These are phyloP conservation scores for Volucella inanis DNA, from an alignment of 2,888 invertebrate genomes.

Conservation along the genomic window DNA sequence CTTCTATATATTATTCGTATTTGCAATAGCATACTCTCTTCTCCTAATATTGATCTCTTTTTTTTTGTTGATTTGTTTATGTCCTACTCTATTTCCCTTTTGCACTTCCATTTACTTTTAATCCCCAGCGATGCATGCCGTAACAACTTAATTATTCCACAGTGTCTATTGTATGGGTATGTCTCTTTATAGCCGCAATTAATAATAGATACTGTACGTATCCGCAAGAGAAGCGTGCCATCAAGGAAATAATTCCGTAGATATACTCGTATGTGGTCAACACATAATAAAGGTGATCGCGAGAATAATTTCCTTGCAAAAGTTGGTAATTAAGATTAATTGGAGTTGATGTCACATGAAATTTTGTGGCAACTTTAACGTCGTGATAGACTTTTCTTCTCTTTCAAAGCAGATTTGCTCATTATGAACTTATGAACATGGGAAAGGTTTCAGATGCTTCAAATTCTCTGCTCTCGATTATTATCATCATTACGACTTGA, in stretches of 20 bases:
- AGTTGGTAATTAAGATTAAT: not conserved
- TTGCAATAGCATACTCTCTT: too few species aligned
- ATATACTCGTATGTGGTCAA: not conserved
- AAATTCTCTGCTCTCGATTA: slow-evolving; percentile 32
- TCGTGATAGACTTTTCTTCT: not conserved
- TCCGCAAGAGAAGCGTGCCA: not conserved
- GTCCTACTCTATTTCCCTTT: too few species aligned
- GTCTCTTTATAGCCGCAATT: not conserved
- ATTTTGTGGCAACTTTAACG: not conserved
- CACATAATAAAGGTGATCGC: slow-evolving; percentile 30
- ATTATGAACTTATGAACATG: slow-evolving; percentile 7
- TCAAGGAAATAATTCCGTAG: not conserved
- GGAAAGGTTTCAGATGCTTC: slow-evolving; percentile 4
- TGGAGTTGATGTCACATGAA: not conserved
- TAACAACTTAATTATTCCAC: not conserved
- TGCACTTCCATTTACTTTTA: too few species aligned
- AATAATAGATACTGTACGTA: not conserved
- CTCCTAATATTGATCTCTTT: too few species aligned
- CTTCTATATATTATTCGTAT: too few species aligned
- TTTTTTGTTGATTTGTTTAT: too few species aligned
- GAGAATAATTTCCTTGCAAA: slow-evolving; percentile 1
- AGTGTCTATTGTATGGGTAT: not conserved
- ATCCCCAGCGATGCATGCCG: not conserved
- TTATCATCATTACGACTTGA: slow-evolving; percentile 10
- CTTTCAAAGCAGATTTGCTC: not conserved